phyloP scores from a whole-genome alignment of 2,113 vertebrate genomes.

The Forbesichthys agassizii region DNA sequence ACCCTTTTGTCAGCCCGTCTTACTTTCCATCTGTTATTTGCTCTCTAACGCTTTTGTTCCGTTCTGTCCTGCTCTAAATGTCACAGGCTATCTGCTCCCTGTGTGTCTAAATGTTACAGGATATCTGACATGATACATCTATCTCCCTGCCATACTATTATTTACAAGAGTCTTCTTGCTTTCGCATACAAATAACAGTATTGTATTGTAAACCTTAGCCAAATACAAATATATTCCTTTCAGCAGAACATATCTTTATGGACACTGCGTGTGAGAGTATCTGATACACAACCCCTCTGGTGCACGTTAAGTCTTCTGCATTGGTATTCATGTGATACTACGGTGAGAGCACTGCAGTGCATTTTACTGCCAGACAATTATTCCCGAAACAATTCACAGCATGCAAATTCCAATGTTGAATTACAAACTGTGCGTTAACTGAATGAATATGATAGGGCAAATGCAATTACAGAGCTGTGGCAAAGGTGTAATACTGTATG shows the following conservation, averaged over 20 bases:
- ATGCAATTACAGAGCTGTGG: constrained; percentile 27
- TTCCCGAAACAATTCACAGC: constrained; percentile 64
- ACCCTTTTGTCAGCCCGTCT: constrained; percentile 2
- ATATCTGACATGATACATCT: background rate
- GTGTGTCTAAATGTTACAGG: too few relatives aligned
- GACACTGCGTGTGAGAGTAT: background rate
- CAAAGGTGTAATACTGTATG: constrained; percentile 34
- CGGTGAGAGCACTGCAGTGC: constrained; percentile 36
- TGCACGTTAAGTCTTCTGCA: constrained; percentile 14
- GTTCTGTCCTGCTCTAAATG: constrained; percentile 7
- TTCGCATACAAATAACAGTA: background rate
- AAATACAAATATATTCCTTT: background rate
- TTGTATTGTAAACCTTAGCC: background rate
- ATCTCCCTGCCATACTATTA: background rate
- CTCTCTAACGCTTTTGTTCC: constrained; percentile 15
- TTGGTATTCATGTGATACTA: constrained; percentile 58
- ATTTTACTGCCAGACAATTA: constrained; percentile 69
- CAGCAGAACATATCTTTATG: background rate
- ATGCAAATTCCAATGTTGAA: constrained; percentile 69
- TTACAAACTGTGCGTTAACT: constrained; percentile 43
- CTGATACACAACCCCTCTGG: too few relatives aligned
- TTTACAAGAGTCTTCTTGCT: background rate
- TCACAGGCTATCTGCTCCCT: background rate
- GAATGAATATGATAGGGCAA: constrained; percentile 50
- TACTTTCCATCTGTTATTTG: constrained; percentile 12